Conservation (phyloP, 2,797 vertebrate species). For the Sciurus vulgaris region DNA sequence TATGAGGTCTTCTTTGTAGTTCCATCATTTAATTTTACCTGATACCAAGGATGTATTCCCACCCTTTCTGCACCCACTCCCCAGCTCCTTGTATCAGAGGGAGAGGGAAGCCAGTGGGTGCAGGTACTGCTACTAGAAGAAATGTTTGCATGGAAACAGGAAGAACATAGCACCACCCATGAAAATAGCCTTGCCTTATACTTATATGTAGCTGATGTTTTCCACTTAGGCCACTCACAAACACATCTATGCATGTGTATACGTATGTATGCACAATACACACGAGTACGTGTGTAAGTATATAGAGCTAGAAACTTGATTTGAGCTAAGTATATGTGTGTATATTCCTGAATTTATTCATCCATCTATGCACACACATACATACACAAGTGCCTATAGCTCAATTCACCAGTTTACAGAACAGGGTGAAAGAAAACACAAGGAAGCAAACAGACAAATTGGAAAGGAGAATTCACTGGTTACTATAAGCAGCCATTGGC, state of each 20-base stretch:
- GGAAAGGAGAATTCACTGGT: not conserved
- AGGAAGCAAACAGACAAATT: not conserved
- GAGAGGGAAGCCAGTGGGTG: too few species aligned
- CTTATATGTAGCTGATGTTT: not conserved
- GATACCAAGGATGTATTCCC: too few species aligned
- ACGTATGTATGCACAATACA: not conserved
- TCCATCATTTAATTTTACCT: not conserved
- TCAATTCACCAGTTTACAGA: not conserved
- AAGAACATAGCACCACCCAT: not conserved
- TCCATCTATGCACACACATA: rapidly evolving
- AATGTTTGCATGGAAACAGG: not conserved
- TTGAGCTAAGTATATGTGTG: not conserved
- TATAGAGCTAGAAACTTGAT: not conserved
- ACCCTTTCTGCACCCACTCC: too few species aligned
- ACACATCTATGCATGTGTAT: too few species aligned
- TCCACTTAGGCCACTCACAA: not conserved
- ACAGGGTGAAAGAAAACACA: not conserved
- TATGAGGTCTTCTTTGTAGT: not conserved
- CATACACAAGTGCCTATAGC: not conserved
- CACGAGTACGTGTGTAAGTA: not conserved
- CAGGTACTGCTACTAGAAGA: too few species aligned
- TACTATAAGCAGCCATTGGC: not conserved
- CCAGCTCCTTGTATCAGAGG: too few species aligned
- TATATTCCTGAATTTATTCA: too few species aligned
- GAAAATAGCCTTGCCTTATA: not conserved